phyloP scores from a whole-genome alignment of 2,113 vertebrate genomes.

The Myrmophylax atrothorax region DNA sequence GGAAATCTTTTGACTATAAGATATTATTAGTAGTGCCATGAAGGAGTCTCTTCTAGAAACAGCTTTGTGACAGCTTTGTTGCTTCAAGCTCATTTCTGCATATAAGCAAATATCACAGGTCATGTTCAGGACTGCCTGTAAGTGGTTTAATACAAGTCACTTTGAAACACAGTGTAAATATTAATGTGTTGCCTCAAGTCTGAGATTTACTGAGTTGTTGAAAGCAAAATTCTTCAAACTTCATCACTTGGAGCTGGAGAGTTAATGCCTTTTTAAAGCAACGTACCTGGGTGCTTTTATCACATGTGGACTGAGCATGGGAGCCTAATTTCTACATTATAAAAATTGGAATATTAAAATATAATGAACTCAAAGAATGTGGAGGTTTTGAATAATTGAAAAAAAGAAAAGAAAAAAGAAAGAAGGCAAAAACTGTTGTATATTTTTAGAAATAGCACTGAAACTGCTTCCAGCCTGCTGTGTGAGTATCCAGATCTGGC shows the following conservation, averaged over 20 bases:
- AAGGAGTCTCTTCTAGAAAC: not conserved
- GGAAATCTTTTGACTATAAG: not conserved
- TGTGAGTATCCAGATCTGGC: not conserved
- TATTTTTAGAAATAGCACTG: not conserved
- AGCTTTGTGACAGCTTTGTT: not conserved
- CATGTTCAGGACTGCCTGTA: not conserved
- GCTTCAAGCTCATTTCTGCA: not conserved
- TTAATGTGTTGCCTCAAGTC: not conserved
- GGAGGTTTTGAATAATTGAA: not conserved
- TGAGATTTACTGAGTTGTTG: not conserved
- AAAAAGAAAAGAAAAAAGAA: too few relatives aligned
- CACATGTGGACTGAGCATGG: not conserved
- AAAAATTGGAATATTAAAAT: not conserved
- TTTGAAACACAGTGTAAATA: not conserved
- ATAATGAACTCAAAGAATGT: not conserved
- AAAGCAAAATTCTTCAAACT: not conserved
- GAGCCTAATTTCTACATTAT: not conserved
- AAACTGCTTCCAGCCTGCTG: not conserved
- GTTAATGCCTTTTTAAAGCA: not conserved
- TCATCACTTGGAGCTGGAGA: not conserved
- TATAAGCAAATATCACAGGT: not conserved
- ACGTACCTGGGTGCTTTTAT: not conserved
- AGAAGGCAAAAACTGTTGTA: not conserved
- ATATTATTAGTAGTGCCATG: not conserved
- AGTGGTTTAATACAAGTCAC: not conserved